Evolutionary conservation across 1,140 invertebrate species (phyloP).

Genomic region (Heliconius congener): DNA sequence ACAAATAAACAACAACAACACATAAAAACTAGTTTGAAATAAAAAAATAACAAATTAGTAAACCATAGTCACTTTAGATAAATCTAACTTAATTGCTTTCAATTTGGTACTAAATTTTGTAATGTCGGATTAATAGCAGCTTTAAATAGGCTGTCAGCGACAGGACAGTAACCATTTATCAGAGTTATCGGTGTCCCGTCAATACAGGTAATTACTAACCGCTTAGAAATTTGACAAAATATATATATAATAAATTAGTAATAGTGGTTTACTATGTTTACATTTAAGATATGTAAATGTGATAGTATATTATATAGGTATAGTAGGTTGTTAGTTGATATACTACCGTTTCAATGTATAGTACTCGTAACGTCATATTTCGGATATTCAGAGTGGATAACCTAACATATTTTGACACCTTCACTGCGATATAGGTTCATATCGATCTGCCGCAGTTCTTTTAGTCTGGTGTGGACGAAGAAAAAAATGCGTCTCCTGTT

Average conservation of each 20-base stretch:
- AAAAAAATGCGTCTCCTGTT: too few relatives aligned
- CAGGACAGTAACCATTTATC: constrained; percentile 29
- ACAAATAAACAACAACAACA: neutral
- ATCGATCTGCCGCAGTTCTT: too few relatives aligned
- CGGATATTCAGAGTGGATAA: too few relatives aligned
- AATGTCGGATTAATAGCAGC: constrained; percentile 18
- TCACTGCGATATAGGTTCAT: too few relatives aligned
- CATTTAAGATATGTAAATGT: too few relatives aligned
- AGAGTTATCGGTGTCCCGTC: constrained; percentile 19
- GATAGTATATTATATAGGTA: too few relatives aligned
- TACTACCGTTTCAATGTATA: too few relatives aligned
- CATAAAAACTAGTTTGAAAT: neutral
- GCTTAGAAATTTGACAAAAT: constrained; percentile 17
- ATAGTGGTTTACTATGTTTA: neutral
- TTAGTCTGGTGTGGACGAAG: too few relatives aligned
- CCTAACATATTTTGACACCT: too few relatives aligned
- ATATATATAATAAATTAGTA: constrained; percentile 1
- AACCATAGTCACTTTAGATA: neutral
- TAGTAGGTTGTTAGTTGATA: too few relatives aligned
- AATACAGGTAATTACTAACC: constrained; percentile 27
- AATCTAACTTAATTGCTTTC: constrained; percentile 5
- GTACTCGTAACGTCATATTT: too few relatives aligned
- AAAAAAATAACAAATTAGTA: neutral
- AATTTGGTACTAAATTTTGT: constrained; percentile 21
- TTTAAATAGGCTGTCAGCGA: constrained; percentile 25